Conservation (phyloP, 92 coral and sea anemone genomes). For the Epizoanthus stellaris region DNA sequence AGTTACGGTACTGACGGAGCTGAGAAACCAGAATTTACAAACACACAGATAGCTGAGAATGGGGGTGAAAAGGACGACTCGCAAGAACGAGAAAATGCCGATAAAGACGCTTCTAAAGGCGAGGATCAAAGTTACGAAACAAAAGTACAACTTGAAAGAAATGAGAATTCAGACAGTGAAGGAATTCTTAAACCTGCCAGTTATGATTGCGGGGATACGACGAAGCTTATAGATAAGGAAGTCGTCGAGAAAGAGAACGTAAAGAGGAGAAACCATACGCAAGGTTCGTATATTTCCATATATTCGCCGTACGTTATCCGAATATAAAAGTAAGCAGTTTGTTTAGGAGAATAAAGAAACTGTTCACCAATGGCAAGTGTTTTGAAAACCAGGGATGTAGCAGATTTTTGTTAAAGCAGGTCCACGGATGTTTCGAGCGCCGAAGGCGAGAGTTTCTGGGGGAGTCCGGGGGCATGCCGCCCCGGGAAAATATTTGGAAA, state of each 20-base stretch:
- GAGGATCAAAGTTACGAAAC: conserved; percentile 43
- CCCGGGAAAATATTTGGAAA: too few relatives aligned
- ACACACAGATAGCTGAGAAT: conserved; percentile 28
- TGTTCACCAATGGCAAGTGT: too few relatives aligned
- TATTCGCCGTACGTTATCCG: not conserved
- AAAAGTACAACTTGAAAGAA: conserved; percentile 40
- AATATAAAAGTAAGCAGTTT: not conserved
- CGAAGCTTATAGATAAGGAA: conserved; percentile 49
- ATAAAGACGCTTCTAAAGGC: conserved; percentile 62
- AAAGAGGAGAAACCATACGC: conserved; percentile 57
- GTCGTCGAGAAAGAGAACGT: conserved; percentile 11
- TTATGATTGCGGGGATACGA: conserved; percentile 63
- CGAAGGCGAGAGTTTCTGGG: too few relatives aligned
- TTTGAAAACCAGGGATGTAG: too few relatives aligned
- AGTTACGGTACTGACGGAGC: conserved; percentile 80
- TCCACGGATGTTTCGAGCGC: too few relatives aligned
- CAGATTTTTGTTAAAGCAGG: too few relatives aligned
- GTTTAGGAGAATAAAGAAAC: too few relatives aligned
- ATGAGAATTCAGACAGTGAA: conserved; percentile 42
- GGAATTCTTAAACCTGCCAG: conserved; percentile 51
- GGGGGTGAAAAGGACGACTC: conserved; percentile 84
- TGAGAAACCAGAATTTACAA: conserved; percentile 55
- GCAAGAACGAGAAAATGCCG: conserved; percentile 65
- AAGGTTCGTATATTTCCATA: conserved; percentile 8
- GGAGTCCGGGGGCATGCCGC: too few relatives aligned